Conservation (phyloP, 35 echinoderm and acorn worm species). For the Lytechinus pictus region DNA sequence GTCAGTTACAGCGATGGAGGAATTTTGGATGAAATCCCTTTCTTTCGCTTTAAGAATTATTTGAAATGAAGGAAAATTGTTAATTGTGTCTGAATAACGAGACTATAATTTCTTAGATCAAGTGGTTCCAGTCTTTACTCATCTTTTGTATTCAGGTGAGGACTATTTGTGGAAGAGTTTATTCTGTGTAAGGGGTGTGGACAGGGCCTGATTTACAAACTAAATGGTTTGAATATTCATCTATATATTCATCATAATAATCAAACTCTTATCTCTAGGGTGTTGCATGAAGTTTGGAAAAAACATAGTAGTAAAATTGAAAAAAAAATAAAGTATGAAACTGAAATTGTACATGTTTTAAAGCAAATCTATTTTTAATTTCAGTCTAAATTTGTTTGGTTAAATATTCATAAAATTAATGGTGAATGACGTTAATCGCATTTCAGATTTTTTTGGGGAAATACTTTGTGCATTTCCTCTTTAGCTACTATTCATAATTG, state of each 20-base stretch:
- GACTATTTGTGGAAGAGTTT: neutral
- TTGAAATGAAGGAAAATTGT: neutral
- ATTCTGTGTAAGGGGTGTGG: neutral
- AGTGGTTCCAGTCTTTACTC: neutral
- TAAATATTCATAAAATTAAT: neutral
- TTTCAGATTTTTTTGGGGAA: neutral
- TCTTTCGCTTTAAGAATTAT: neutral
- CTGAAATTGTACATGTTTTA: neutral
- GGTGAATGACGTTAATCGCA: neutral
- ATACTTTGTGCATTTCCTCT: neutral
- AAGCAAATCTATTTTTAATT: neutral
- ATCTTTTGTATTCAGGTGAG: constrained; percentile 11
- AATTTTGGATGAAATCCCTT: neutral
- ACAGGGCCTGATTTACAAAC: neutral
- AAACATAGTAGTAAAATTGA: too few species aligned
- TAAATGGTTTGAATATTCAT: neutral
- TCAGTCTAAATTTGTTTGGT: neutral
- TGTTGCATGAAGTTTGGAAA: too few species aligned
- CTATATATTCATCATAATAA: neutral
- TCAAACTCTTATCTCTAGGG: too few species aligned
- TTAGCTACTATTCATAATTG: neutral
- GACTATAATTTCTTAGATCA: neutral
- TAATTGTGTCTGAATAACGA: neutral
- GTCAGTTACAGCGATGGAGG: neutral
- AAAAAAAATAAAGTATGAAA: neutral